Evolutionary conservation across 2,797 vertebrate species (phyloP).

Genomic region (Anolis apletophallus): DNA sequence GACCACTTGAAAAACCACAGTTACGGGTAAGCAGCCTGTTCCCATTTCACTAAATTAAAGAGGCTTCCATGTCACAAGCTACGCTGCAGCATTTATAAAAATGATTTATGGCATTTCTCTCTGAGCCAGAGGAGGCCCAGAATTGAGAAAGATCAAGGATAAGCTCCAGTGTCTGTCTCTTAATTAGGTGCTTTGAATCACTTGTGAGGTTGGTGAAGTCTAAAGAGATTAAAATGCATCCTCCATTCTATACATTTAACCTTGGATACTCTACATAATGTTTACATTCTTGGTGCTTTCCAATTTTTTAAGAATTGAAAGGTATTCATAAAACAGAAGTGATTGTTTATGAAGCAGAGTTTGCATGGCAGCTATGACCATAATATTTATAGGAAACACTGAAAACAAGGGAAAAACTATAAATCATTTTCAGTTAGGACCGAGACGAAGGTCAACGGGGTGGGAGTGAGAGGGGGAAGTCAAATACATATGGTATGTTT

Average conservation of each 20-base stretch:
- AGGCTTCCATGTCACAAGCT: background rate
- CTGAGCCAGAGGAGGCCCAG: background rate
- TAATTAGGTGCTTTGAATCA: background rate
- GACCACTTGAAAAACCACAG: too few relatives aligned
- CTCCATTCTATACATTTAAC: background rate
- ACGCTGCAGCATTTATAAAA: background rate
- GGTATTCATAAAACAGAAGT: background rate
- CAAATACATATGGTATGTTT: too few relatives aligned
- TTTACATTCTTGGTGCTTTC: background rate
- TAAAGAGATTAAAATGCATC: background rate
- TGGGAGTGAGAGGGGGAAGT: too few relatives aligned
- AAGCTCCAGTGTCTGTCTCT: too few relatives aligned
- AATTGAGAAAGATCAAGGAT: background rate
- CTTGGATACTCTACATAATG: background rate
- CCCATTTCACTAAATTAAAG: background rate
- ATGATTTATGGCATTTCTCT: background rate
- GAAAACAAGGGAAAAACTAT: background rate
- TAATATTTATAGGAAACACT: background rate
- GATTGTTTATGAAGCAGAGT: background rate
- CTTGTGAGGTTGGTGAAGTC: background rate
- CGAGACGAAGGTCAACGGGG: too few relatives aligned
- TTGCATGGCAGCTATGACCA: background rate
- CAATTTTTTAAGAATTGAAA: too few relatives aligned
- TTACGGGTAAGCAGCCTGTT: background rate
- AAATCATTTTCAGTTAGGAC: too few relatives aligned